phyloP scores from a whole-genome alignment of 1,140 invertebrate species.

The Drosophila willistoni region DNA sequence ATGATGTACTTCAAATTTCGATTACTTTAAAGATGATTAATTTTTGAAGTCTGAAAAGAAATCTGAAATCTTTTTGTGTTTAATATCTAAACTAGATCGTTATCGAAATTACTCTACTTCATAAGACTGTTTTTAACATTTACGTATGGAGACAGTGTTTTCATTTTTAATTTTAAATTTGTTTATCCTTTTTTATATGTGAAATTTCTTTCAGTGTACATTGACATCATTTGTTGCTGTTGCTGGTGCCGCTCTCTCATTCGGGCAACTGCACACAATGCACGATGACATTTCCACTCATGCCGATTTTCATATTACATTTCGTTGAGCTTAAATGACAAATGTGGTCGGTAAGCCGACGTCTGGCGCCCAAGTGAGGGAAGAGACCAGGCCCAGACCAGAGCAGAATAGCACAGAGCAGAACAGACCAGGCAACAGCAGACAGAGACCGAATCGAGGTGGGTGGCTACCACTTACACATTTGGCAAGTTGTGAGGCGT shows the following conservation, averaged over 20 bases:
- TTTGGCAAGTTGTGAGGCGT: conserved; percentile 59
- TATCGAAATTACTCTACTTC: no score
- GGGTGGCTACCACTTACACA: conserved; percentile 29
- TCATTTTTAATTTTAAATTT: no score
- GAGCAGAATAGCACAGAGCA: background rate
- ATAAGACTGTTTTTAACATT: no score
- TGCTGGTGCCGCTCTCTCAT: background rate
- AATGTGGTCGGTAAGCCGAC: conserved; percentile 75
- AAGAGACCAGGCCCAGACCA: background rate
- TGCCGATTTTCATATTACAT: conserved; percentile 78
- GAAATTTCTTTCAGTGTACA: conserved; percentile 9
- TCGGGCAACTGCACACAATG: conserved; percentile 47
- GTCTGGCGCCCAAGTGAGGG: conserved; percentile 45
- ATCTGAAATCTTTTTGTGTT: no score
- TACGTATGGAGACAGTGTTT: no score
- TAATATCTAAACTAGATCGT: no score
- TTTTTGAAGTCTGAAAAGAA: no score
- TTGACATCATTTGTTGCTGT: conserved; percentile 3
- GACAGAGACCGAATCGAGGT: conserved; percentile 11
- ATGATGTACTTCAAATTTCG: no score
- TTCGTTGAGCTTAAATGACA: conserved; percentile 78
- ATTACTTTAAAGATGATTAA: no score
- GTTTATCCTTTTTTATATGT: no score
- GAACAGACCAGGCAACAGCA: background rate
- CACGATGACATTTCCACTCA: conserved; percentile 74